Conservation (phyloP, 2,113 vertebrate genomes). For the Chaetops frenatus region DNA sequence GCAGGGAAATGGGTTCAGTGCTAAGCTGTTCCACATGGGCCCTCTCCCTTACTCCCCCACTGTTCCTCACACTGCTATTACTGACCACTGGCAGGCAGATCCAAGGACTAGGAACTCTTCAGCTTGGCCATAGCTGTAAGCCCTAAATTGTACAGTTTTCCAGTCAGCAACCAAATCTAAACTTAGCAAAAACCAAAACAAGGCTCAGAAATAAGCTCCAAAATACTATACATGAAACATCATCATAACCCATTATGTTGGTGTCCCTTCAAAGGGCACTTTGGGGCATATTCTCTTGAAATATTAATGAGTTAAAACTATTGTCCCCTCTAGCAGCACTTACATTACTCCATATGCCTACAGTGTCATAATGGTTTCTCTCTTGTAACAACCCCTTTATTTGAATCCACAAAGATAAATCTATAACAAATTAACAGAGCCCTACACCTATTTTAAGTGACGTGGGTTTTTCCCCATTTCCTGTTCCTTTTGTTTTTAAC, state of each 20-base stretch:
- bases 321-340: background rate
- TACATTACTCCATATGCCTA: background rate
- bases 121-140: background rate
- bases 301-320: background rate
- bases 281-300: background rate
- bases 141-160: background rate
- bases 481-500: background rate
- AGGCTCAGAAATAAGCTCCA: background rate
- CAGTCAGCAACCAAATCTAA: background rate
- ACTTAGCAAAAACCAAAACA: background rate
- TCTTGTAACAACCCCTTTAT: background rate
- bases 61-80: background rate
- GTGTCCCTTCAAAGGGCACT: background rate
- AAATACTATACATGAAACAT: background rate
- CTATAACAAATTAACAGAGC: background rate
- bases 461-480: no score
- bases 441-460: background rate
- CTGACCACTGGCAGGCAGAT: background rate
- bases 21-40: background rate
- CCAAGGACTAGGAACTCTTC: background rate
- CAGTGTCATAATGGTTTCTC: background rate
- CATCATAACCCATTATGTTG: background rate
- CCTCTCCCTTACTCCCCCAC: background rate
- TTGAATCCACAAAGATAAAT: background rate
- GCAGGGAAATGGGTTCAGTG: background rate